A percentile compares a stretch with the other conserved stretches of the same genome.
Evolutionary conservation across 2,888 invertebrate genomes (phyloP).

Genomic region (Drosophila mimica): DNA sequence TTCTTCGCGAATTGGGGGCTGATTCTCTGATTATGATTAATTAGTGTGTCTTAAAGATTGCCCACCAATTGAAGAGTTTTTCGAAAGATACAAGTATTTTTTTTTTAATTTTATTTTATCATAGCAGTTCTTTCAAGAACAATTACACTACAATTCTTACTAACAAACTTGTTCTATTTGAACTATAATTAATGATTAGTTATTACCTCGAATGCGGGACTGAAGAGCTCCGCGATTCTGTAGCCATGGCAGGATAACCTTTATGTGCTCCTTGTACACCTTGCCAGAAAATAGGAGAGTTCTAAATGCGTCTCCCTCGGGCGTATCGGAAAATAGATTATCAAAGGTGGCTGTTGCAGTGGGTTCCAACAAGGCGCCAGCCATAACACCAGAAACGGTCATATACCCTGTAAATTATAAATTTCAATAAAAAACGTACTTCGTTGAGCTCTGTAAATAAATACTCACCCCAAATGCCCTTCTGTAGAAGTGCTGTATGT

Average conservation of each 20-base stretch:
- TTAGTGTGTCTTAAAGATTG: neutral
- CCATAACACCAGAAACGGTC: conserved; percentile 40
- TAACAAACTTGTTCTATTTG: neutral
- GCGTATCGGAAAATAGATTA: conserved; percentile 41
- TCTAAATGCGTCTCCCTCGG: conserved; percentile 32
- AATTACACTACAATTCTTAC: neutral
- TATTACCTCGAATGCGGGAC: neutral
- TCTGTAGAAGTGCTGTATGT: conserved; percentile 69
- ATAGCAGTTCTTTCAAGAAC: neutral
- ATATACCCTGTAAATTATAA: conserved; percentile 32
- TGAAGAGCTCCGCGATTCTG: conserved; percentile 56
- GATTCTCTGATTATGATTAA: neutral
- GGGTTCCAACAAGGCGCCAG: conserved; percentile 35
- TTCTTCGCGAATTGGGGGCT: neutral
- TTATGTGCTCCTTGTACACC: conserved; percentile 33
- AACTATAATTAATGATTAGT: neutral
- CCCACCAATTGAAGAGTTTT: no score
- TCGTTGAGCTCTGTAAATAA: neutral
- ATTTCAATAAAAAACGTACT: neutral
- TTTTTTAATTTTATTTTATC: neutral
- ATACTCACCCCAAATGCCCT: conserved; percentile 66
- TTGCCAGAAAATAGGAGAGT: conserved; percentile 37
- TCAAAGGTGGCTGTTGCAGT: conserved; percentile 43
- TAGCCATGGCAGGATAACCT: conserved; percentile 50
- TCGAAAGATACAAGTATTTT: neutral